phyloP scores from a whole-genome alignment of 2,888 invertebrate genomes.

The Drosophila mayaguana region DNA sequence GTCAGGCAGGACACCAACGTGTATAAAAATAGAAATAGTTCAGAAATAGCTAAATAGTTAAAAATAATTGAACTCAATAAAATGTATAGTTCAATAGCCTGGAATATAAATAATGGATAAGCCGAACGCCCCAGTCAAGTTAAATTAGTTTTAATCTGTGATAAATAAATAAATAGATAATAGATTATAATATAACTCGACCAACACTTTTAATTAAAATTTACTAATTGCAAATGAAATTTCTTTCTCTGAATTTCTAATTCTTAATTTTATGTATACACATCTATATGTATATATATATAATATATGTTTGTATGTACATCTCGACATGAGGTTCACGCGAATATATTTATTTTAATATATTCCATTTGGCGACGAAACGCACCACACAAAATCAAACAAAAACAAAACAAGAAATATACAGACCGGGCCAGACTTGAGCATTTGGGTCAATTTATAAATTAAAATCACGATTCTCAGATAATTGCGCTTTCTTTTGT shows the following conservation, averaged over 20 bases:
- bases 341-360: conserved; percentile 29
- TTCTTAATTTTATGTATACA: background rate
- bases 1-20: background rate
- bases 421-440: background rate
- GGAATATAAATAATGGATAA: background rate
- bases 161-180: too few relatives aligned
- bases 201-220: too few relatives aligned
- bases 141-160: too few relatives aligned
- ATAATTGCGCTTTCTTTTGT: conserved; percentile 16
- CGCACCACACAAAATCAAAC: conserved; percentile 5
- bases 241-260: background rate
- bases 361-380: conserved; percentile 7
- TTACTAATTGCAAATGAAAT: background rate
- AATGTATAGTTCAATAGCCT: too few relatives aligned
- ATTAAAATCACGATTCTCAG: conserved; percentile 4
- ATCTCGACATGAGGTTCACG: conserved; percentile 12
- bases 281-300: background rate
- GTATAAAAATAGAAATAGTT: background rate
- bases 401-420: background rate
- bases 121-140: too few relatives aligned
- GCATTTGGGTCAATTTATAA: conserved; percentile 18
- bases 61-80: background rate
- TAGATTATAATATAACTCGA: too few relatives aligned
- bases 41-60: background rate
- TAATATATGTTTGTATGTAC: background rate